Percentiles rank a stretch among this genome's conserved stretches.
phyloP scores from a whole-genome alignment of 2,797 vertebrate genomes.

The Pseudochirops corinnae region DNA sequence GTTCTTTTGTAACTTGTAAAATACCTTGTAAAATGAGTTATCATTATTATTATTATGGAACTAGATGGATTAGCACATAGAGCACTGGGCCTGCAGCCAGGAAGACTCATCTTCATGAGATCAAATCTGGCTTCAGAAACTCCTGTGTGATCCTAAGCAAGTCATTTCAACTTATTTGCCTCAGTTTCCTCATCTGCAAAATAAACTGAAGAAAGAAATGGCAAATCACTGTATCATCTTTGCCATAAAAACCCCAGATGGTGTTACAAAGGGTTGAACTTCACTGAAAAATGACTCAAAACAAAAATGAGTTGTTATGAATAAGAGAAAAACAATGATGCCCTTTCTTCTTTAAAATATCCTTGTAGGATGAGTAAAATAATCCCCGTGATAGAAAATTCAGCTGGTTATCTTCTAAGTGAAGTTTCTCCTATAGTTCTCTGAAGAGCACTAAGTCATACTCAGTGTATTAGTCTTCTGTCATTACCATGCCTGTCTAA shows the following conservation, averaged over 20 bases:
- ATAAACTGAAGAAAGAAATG: not conserved
- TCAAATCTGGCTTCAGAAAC: not conserved
- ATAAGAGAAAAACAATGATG: not conserved
- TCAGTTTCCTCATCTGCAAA: not conserved
- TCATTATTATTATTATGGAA: not conserved
- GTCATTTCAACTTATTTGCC: not conserved
- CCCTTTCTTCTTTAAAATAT: not conserved
- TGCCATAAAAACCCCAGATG: not conserved
- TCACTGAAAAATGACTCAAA: not conserved
- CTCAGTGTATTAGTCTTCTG: conserved; percentile 52
- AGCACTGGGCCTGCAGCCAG: not conserved
- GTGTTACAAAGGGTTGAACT: not conserved
- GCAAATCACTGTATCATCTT: not conserved
- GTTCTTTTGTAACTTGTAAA: not conserved
- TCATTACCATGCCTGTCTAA: conserved; percentile 55
- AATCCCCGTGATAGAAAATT: not conserved
- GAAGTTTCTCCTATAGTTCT: conserved; percentile 37
- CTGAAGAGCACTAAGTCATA: conserved; percentile 53
- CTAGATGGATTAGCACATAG: not conserved
- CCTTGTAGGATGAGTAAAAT: conserved; percentile 19
- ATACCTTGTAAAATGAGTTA: not conserved
- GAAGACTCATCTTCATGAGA: not conserved
- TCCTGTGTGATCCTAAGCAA: not conserved
- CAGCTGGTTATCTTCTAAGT: conserved; percentile 46
- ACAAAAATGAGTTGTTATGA: not conserved